Evolutionary conservation across 2,797 vertebrate species (phyloP), one percentile per base, ranked within the genome.

Genomic region (Orestias chungarensis): DNA sequence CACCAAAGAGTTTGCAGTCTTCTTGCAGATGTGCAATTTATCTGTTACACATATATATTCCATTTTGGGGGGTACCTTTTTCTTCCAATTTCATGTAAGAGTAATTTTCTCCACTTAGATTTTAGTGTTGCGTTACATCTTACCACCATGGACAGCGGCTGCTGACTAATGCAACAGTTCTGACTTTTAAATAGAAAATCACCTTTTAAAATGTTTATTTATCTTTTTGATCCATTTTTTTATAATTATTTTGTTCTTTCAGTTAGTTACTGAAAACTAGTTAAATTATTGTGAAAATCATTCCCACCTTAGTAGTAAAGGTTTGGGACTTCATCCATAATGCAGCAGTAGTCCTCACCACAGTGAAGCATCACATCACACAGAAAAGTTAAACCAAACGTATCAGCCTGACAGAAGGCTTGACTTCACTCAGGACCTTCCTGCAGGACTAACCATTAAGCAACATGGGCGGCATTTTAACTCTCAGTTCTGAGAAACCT

Each of bases 331-430:
- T 76, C 54, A 80, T 77, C 50, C 18, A 25, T 64, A 59, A 84
- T 74, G 61, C 54, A 82, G 74, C 70, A n/a, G 9, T 7, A 74
- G 35, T 66, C 62, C 43, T 69, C n/a, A 1, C 50, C 42, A 18
- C n/a, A 61, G 59, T 74, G 68, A 71, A 75, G 72, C 52, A 6
- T 68, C 77, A 61, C 71, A 75, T 68, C 66, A 74, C 66, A 74
- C 31, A 46, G 69, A n/a, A 73, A 76, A 70, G 46, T 77, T 76
- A 50, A 87, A 81, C 50, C 67, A 75, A 83, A 76, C 27, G 23
- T 49, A 64, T 82, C 55, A 61, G 68, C 25, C 70, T 70, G 80
- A 76, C 78, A 76, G 66, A 68, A 42, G 0, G 15, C 59, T 74
- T 68, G 71, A 75, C 75, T 83, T 69, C 67, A 79, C 78, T 33